Percentiles rank a stretch among this genome's conserved stretches.
These are phyloP conservation scores for Dromococcyx pavoninus DNA, from an alignment of 2,797 vertebrate genomes.

Conservation along the genomic window DNA sequence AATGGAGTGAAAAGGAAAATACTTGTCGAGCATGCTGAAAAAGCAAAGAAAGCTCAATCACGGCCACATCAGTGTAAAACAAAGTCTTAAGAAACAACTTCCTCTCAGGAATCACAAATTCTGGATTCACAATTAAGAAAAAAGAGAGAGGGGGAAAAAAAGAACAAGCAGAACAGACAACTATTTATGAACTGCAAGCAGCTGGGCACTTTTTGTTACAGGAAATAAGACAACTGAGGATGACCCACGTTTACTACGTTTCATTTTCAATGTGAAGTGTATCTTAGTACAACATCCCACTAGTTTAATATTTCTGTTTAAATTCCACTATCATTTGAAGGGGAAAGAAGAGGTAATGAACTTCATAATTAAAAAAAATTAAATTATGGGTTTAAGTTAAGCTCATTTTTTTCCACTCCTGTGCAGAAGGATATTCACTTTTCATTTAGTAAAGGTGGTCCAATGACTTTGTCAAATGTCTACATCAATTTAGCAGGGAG, in stretches of 20 bases:
- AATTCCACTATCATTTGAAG: background rate
- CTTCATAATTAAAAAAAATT: background rate
- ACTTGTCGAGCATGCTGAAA: background rate
- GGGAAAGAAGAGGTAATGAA: background rate
- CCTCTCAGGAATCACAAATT: background rate
- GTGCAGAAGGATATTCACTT: background rate
- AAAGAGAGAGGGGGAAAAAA: background rate
- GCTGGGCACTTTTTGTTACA: background rate
- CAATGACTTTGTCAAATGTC: background rate
- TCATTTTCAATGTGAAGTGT: background rate
- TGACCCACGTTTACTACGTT: background rate
- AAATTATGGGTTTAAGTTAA: constrained; percentile 14
- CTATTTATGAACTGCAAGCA: background rate
- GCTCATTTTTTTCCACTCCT: background rate
- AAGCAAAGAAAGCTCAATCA: background rate
- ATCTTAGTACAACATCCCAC: background rate
- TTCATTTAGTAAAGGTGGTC: background rate
- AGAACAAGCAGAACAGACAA: background rate
- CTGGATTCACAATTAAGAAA: background rate
- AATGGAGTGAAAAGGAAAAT: background rate
- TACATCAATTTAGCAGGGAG: background rate
- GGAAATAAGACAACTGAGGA: background rate
- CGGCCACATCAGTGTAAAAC: background rate
- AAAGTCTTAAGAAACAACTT: background rate
- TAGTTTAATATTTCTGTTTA: background rate